Evolutionary conservation across 1,140 invertebrate genomes (phyloP), one percentile per base, ranked within the genome.

Genomic region (Sarcophaga peregrina): DNA sequence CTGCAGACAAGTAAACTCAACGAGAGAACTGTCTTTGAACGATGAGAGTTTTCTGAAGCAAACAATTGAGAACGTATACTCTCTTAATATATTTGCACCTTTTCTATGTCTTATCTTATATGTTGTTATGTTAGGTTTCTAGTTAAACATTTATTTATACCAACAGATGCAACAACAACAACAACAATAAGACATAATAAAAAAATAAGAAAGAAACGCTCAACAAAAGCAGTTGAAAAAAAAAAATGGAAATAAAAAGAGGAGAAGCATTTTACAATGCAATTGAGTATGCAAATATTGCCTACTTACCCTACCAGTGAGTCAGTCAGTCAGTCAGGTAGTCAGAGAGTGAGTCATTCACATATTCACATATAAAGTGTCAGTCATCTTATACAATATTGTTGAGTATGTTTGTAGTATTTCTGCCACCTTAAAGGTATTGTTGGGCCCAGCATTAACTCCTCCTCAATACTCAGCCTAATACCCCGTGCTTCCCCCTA

Each of bases 211-310:
- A n/a, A 37, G 25, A 37, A 37, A 37, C 25, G 11, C 7, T 7
- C 54, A n/a, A n/a, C n/a, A n/a, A n/a, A 17, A 5, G 20, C 62
- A 20, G 17, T 20, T 68, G 62, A 68, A n/a, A 68, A n/a, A n/a
- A n/a, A n/a, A n/a, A 58, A 13, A 58, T 58, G 54, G 11, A 68
- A 25, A n/a, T n/a, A 25, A 68, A 0, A 68, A 68, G 20, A 9
- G 20, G 7, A 68, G 9, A 68, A 68, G 20, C 8, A 68, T 58
- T 76, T 76, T 76, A 76, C 74, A 76, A 76, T 76, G 74, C 74
- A 76, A 76, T 76, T 76, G 74, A 76, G 74, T 76, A 76, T 76
- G 74, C 74, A 76, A 76, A 76, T 76, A 76, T 76, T 76, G 46
- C 74, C 74, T 76, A 76, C 74, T 76, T 76, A 76, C 74, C 74